Evolutionary conservation across 2,888 invertebrate species (phyloP), one percentile per base, ranked within the genome.

Genomic region (Drosophila nr. medialis): DNA sequence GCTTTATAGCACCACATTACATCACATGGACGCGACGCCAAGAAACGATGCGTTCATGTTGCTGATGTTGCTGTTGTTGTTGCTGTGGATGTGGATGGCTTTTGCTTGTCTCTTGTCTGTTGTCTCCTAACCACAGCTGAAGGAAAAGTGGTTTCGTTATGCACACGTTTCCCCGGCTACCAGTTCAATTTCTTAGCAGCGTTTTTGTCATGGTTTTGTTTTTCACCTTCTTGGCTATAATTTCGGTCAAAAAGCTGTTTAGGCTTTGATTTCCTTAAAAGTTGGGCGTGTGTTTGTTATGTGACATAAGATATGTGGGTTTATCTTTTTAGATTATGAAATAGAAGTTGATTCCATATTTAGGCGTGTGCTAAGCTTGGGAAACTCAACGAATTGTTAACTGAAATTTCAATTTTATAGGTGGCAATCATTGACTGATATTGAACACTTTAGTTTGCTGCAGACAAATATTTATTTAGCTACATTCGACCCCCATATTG

Each of bases 221-320:
- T 63, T 72, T 70, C 66, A 53, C 27, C 40, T 55, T 51, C 40
- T 48, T 48, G 34, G 11, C 56, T 10, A 30, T 11, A 24, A 53
- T 51, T 71, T 63, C 55, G 58, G 42, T 42, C 72, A 62, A 63
- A 40, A 13, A 67, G 62, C 51, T 49, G 50, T 49, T 69, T 56
- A 55, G 56, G 67, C 56, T 80, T 75, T 75, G 84, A 86, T 89
- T 84, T 86, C 89, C 86, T 86, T 86, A 79, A 86, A 84, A 74
- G 76, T 75, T 84, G 86, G 83, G 83, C 77, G 84, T 87, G 79
- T 56, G 18, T 54, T 32, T 71, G 1, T 18, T 8, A 61, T 66
- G 62, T 84, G 88, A 85, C 79, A 88, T 81, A 87, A 72, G 62
- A 45, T 34, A 55, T 53, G 72, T 58, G 69, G 50, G 48, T 29